phyloP scores from a whole-genome alignment of 92 coral and sea anemone species.

The Metridium senile region DNA sequence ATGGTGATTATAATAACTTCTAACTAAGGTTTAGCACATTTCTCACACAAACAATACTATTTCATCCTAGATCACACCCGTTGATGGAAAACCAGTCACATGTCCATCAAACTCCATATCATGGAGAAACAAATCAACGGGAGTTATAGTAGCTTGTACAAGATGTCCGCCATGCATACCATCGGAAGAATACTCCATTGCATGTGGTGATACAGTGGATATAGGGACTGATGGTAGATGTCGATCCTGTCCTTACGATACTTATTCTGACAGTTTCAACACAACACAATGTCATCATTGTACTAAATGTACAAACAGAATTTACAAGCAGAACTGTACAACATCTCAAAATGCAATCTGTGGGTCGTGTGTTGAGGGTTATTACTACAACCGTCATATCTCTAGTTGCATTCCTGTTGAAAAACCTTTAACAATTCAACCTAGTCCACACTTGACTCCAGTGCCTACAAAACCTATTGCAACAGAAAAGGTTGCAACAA shows the following conservation, averaged over 20 bases:
- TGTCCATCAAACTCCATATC: not conserved
- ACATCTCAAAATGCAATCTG: slow-evolving; percentile 3
- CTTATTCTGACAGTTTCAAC: slow-evolving; percentile 6
- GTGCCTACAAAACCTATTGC: not conserved
- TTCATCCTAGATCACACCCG: not conserved
- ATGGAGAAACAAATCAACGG: slow-evolving; percentile 16
- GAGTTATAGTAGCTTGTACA: slow-evolving; percentile 12
- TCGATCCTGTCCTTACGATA: slow-evolving; percentile 1
- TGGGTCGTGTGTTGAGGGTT: slow-evolving; percentile 8
- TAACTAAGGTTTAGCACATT: too few relatives aligned
- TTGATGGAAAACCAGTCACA: not conserved
- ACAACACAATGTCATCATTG: not conserved
- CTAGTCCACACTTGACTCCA: too few relatives aligned
- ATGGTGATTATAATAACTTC: too few relatives aligned
- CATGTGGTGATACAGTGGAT: slow-evolving; percentile 14
- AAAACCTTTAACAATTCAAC: too few relatives aligned
- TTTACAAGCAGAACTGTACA: slow-evolving; percentile 4
- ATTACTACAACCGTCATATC: not conserved
- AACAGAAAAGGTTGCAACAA: not conserved
- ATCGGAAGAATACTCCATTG: slow-evolving; percentile 16
- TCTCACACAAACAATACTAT: not conserved
- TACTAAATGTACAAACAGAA: slow-evolving; percentile 11
- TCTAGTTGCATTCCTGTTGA: slow-evolving; percentile 1
- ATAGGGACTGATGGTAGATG: slow-evolving; percentile 4
- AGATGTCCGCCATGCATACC: slow-evolving; percentile 4